phyloP scores from a whole-genome alignment of 2,113 vertebrate species.

The Cygnus buccinator region DNA sequence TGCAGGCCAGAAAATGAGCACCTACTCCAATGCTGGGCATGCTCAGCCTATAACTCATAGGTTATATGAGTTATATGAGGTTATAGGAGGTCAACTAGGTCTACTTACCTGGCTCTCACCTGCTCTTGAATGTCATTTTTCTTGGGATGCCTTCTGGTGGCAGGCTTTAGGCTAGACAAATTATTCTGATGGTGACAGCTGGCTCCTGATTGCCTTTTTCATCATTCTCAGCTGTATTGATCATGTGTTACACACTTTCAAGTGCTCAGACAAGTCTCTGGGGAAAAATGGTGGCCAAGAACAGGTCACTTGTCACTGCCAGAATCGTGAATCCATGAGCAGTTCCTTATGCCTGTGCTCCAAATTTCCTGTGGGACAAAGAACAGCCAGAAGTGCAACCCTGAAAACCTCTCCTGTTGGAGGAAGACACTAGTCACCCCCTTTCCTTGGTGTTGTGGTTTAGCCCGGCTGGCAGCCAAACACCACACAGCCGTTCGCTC shows the following conservation, averaged over 20 bases:
- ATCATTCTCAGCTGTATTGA: neutral
- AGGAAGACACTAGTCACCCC: neutral
- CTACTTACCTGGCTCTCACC: neutral
- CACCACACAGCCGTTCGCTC: too few relatives aligned
- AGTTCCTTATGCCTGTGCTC: neutral
- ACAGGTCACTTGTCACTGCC: neutral
- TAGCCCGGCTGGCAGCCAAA: too few relatives aligned
- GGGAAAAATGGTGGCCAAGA: neutral
- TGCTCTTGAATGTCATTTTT: neutral
- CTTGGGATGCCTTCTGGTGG: neutral
- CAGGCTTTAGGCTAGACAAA: neutral
- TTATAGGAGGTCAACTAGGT: neutral
- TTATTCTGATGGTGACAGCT: neutral
- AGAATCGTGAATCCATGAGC: neutral
- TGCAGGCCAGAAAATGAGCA: neutral
- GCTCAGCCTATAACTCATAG: neutral
- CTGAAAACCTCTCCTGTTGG: neutral
- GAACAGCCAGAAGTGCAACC: neutral
- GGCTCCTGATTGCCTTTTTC: neutral
- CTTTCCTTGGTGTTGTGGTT: neutral
- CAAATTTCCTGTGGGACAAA: neutral
- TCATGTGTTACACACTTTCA: neutral
- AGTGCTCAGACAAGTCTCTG: neutral
- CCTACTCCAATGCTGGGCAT: neutral
- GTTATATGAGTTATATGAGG: neutral